Evolutionary conservation across 2,113 vertebrate genomes (phyloP).

Genomic region (Sialia sialis): DNA sequence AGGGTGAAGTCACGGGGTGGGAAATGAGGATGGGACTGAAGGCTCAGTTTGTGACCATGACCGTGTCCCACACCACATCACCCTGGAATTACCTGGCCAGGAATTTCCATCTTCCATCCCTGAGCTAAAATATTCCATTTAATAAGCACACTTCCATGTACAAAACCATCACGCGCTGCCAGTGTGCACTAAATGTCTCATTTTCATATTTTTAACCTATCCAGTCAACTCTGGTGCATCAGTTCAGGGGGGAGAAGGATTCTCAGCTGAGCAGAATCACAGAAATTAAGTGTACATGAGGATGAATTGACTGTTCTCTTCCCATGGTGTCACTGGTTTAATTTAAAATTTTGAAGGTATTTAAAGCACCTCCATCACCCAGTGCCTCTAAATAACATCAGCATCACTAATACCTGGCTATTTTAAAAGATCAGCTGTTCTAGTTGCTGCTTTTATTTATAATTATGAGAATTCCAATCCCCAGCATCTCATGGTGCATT

Average conservation of each 20-base stretch:
- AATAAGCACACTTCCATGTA: neutral
- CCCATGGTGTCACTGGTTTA: neutral
- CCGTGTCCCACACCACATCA: too few relatives aligned
- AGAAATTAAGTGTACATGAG: neutral
- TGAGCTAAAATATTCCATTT: neutral
- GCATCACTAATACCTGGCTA: neutral
- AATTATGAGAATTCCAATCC: neutral
- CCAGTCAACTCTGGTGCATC: neutral
- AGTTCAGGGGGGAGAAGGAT: neutral
- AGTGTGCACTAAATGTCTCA: neutral
- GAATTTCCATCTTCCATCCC: neutral
- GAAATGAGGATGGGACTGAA: too few relatives aligned
- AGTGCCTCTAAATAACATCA: neutral
- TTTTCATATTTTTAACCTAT: neutral
- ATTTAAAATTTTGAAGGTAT: neutral
- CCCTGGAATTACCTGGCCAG: conserved; percentile 6
- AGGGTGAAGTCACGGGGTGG: neutral
- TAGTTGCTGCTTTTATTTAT: neutral
- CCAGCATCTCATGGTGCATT: neutral
- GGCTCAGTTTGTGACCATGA: too few relatives aligned
- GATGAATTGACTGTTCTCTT: neutral
- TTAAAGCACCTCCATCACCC: neutral
- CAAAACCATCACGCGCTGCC: neutral
- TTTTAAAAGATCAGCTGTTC: neutral
- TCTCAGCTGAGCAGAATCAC: neutral